These are phyloP conservation scores for Penaeus vannamei DNA, from an alignment of 1,140 invertebrate genomes.

Conservation along the genomic window DNA sequence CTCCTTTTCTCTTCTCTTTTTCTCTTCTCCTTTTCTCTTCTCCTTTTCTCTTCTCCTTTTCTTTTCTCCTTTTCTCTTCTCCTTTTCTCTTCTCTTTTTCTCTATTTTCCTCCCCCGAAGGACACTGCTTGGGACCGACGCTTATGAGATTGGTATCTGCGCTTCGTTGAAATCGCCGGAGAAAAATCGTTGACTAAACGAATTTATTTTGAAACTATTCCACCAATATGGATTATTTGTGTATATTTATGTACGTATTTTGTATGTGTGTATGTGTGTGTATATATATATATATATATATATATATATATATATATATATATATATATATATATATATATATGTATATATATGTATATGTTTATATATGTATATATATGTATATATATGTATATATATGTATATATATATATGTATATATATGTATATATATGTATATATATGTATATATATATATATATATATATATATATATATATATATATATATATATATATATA, in stretches of 20 bases:
- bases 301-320: background rate
- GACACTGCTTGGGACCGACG: no score
- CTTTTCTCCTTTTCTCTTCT: no score
- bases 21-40: no score
- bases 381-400: background rate
- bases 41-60: no score
- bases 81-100: no score
- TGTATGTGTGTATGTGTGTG: background rate
- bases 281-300: background rate
- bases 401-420: background rate
- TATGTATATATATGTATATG: background rate
- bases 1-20: no score
- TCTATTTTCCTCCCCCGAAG: no score
- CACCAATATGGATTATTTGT: background rate
- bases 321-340: background rate
- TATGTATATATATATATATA: background rate
- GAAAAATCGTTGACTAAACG: no score
- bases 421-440: background rate
- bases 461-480: background rate
- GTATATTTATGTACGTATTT: background rate
- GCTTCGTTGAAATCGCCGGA: no score
- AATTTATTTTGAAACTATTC: no score
- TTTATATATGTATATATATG: background rate
- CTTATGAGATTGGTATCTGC: no score
- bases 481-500: conserved; percentile 11